phyloP scores from a whole-genome alignment of 30 jellyfish, hydroid and myxozoan species.

The Pseudorhiza aurosa region DNA sequence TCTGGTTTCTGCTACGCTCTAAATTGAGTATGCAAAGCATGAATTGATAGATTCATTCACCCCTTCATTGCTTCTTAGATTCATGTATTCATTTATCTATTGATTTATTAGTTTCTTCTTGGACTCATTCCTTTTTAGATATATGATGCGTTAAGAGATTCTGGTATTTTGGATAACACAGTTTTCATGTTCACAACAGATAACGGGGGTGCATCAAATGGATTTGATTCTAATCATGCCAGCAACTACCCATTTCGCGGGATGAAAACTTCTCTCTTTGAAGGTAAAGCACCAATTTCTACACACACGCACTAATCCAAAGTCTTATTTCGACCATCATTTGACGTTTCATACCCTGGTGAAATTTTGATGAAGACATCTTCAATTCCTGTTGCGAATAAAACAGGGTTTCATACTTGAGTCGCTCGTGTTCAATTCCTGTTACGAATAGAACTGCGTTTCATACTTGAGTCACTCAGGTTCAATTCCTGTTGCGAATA shows the following conservation, averaged over 20 bases:
- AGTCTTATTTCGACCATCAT: too few relatives aligned
- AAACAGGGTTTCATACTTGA: too few relatives aligned
- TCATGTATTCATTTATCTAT: neutral
- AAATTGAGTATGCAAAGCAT: too few relatives aligned
- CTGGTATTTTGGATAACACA: conserved; percentile 57
- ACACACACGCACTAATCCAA: neutral
- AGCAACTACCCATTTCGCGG: conserved; percentile 82
- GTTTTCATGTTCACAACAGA: conserved; percentile 72
- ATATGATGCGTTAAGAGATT: conserved; percentile 58
- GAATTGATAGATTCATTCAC: too few relatives aligned
- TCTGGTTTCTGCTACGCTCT: too few relatives aligned
- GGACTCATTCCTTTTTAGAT: conserved; percentile 26
- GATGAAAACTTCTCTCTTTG: conserved; percentile 74
- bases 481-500: too few relatives aligned
- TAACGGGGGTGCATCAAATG: conserved; percentile 81
- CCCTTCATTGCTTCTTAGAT: too few relatives aligned
- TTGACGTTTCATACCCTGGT: too few relatives aligned
- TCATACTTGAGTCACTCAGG: too few relatives aligned
- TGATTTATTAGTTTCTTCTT: neutral
- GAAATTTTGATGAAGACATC: too few relatives aligned
- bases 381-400: neutral
- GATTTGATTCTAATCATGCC: conserved; percentile 69
- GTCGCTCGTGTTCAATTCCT: too few relatives aligned
- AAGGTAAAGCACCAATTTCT: conserved; percentile 36
- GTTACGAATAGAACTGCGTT: too few relatives aligned